Conservation (phyloP, 2,113 vertebrate species). For the Camelus dromedarius region DNA sequence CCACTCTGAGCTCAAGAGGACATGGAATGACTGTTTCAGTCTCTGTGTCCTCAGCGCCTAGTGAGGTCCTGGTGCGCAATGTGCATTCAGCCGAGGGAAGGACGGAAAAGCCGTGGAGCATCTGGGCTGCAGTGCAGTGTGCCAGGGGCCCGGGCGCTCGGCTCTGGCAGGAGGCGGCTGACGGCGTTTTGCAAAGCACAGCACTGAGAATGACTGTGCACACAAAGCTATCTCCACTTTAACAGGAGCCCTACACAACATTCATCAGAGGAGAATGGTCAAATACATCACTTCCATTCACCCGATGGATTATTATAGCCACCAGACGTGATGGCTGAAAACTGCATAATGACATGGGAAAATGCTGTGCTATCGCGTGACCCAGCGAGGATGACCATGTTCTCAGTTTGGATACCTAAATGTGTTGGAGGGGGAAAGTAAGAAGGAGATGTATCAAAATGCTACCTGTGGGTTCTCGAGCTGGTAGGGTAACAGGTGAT, state of each 20-base stretch:
- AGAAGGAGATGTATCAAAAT: not conserved
- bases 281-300: not conserved
- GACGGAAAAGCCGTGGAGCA: not conserved
- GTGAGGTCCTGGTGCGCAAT: not conserved
- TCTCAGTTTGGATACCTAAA: not conserved
- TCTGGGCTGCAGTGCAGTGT: not conserved
- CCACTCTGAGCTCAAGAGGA: not conserved
- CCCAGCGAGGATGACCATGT: not conserved
- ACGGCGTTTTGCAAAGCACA: too few species aligned
- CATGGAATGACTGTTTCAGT: not conserved
- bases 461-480: not conserved
- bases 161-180: not conserved
- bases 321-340: not conserved
- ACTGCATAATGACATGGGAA: not conserved
- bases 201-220: not conserved
- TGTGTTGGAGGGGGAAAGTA: accelerated
- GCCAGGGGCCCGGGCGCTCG: not conserved
- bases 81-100: not conserved
- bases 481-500: not conserved
- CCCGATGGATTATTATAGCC: not conserved
- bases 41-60: not conserved
- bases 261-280: not conserved
- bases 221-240: not conserved
- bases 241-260: not conserved
- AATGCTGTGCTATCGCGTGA: not conserved